Base-by-base conservation (phyloP, 1,140 invertebrate species). In the Phortica variegata region DNA sequence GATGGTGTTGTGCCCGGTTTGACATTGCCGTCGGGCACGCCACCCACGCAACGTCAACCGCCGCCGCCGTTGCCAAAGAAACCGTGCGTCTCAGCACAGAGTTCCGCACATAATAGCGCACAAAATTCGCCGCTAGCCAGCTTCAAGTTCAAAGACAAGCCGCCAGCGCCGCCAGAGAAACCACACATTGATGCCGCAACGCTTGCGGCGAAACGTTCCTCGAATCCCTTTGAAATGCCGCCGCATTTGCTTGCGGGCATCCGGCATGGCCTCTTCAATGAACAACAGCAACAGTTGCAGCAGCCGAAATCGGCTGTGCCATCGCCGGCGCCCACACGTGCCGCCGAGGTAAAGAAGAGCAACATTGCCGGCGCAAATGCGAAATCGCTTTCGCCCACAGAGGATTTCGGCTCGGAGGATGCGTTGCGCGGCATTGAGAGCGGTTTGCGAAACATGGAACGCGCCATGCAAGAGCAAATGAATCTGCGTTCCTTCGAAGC, bases 381-480 rank as follows among this genome's bases (percentile, higher is more conserved):
- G 33, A 20, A 32, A 23, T 48, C 58, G 1, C 39, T 60, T 1
- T 76, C 74, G 6, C 73, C 73, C 19, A 70, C 58, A 1, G 74
- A 76, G 32, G 74, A 76, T 16, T 76, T 75, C 12, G 73, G 74
- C 2, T 76, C 73, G 6, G 74, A 76, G 46, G 74, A 76, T 51
- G 74, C 74, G 3, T 38, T 76, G 34, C 58, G 74, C 0, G 73
- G 74, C 12, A 76, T 76, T 10, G 74, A 76, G 39, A 76, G 74
- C 36, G 74, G 74, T 1, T 42, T 76, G 10, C 59, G 72, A 3
- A 76, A 76, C 38, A 76, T 76, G 74, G 74, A 76, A 37, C 58
- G 74, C 5, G 74, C 74, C 39, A 76, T 76, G 74, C 74, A 76
- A 47, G 74, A 76, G 45, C 74, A 76, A 43, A 76, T 76, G 74